Percentiles rank a stretch among this genome's conserved stretches.
Conservation (phyloP, 2,113 vertebrate species). For the Indicator indicator region DNA sequence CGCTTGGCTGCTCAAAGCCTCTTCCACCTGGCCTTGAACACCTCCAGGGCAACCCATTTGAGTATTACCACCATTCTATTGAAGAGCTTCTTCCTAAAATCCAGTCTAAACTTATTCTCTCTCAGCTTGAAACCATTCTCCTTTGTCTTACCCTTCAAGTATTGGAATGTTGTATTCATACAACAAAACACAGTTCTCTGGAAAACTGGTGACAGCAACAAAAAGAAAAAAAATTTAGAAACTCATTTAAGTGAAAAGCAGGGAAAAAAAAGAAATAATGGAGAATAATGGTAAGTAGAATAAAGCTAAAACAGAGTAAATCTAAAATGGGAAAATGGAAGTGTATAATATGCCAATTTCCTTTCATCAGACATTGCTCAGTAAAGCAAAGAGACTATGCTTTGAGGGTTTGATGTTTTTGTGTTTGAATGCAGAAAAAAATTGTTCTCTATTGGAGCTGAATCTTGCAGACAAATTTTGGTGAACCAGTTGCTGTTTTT, state of each 20-base stretch:
- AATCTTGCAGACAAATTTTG: not conserved
- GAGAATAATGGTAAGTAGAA: not conserved
- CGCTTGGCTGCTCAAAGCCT: no score
- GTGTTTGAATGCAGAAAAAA: not conserved
- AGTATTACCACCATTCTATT: no score
- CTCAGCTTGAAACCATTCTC: no score
- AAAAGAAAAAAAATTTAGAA: not conserved
- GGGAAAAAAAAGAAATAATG: not conserved
- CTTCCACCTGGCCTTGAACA: no score
- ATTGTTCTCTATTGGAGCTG: not conserved
- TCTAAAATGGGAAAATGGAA: not conserved
- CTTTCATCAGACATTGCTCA: not conserved
- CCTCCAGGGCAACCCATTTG: no score
- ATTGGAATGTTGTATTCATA: not conserved
- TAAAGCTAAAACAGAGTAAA: not conserved
- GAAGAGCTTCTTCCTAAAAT: no score
- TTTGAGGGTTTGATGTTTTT: not conserved
- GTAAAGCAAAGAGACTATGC: not conserved
- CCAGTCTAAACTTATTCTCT: no score
- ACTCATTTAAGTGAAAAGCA: not conserved
- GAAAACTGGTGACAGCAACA: not conserved
- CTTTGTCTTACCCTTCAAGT: no score
- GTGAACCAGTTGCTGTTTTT: fast-evolving
- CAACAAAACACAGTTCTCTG: not conserved
- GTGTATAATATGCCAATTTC: not conserved